phyloP scores from a whole-genome alignment of 2,888 invertebrate genomes.

The Dolichomitus sp. region DNA sequence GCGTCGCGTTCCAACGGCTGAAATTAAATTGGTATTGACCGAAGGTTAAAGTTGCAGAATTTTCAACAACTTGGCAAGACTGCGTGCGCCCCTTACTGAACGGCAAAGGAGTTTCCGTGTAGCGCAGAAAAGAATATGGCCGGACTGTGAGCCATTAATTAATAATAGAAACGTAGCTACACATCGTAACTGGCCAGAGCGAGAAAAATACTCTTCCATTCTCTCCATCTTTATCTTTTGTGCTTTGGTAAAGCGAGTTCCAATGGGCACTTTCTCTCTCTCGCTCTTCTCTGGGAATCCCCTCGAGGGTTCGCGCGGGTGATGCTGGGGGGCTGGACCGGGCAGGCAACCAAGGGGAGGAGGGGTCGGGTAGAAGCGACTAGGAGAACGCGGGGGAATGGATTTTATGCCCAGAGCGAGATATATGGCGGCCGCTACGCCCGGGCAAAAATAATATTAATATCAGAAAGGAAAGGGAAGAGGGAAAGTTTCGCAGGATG shows the following conservation, averaged over 20 bases:
- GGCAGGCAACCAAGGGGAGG: constrained; percentile 57
- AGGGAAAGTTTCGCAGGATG: constrained; percentile 85
- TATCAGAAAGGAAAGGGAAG: constrained; percentile 84
- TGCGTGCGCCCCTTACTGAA: not conserved
- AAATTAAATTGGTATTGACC: constrained; percentile 33
- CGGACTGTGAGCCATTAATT: constrained; percentile 82
- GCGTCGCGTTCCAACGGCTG: constrained; percentile 28
- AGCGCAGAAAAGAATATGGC: constrained; percentile 81
- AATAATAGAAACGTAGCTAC: constrained; percentile 78
- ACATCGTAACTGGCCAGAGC: constrained; percentile 69
- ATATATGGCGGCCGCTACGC: constrained; percentile 86
- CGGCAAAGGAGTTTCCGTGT: constrained; percentile 13
- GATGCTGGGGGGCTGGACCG: constrained; percentile 62
- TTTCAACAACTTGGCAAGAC: constrained; percentile 4
- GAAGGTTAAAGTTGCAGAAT: constrained; percentile 51
- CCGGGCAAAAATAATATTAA: constrained; percentile 86
- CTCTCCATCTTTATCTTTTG: constrained; percentile 34
- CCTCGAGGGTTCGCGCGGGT: constrained; percentile 52
- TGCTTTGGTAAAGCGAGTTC: constrained; percentile 30
- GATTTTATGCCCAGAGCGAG: constrained; percentile 86
- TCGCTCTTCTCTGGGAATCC: constrained; percentile 40
- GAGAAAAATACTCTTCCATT: constrained; percentile 54
- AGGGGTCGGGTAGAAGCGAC: constrained; percentile 73
- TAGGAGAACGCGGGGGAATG: constrained; percentile 78
- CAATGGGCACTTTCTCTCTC: constrained; percentile 26